These are phyloP conservation scores for Lasaia peninsularis DNA, from an alignment of 1,140 invertebrate genomes.

Conservation along the genomic window DNA sequence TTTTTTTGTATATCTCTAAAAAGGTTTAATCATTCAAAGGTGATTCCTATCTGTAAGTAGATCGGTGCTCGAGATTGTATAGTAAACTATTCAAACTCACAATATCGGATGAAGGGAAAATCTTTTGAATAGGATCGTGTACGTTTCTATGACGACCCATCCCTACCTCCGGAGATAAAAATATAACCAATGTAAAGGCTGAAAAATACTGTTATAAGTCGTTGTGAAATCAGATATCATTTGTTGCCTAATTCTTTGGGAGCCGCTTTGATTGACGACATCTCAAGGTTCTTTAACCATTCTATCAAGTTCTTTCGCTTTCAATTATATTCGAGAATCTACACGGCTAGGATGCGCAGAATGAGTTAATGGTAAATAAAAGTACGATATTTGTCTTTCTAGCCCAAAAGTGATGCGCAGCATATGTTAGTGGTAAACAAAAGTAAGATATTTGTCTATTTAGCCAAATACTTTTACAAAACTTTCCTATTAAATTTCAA, in stretches of 20 bases:
- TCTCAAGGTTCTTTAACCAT: background rate
- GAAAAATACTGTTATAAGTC: conserved; percentile 30
- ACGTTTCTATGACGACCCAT: conserved; percentile 62
- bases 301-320: no score
- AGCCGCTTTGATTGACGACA: background rate
- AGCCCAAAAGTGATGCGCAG: no score
- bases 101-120: conserved; percentile 58
- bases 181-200: conserved; percentile 31
- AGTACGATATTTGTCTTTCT: no score
- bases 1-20: no score
- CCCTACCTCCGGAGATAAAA: conserved; percentile 37
- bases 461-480: no score
- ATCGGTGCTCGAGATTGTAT: conserved; percentile 43
- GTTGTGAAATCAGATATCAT: background rate
- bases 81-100: conserved; percentile 64
- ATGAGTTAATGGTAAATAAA: no score
- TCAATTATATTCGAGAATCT: no score
- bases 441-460: no score
- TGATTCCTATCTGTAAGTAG: conserved; percentile 40
- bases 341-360: no score
- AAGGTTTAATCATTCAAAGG: conserved; percentile 25
- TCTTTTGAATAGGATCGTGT: conserved; percentile 60
- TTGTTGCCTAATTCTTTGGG: background rate
- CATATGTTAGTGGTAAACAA: no score
- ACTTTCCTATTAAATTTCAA: no score